Base-by-base conservation (phyloP, 2,888 invertebrate species). In the Liodrosophila aerea region DNA sequence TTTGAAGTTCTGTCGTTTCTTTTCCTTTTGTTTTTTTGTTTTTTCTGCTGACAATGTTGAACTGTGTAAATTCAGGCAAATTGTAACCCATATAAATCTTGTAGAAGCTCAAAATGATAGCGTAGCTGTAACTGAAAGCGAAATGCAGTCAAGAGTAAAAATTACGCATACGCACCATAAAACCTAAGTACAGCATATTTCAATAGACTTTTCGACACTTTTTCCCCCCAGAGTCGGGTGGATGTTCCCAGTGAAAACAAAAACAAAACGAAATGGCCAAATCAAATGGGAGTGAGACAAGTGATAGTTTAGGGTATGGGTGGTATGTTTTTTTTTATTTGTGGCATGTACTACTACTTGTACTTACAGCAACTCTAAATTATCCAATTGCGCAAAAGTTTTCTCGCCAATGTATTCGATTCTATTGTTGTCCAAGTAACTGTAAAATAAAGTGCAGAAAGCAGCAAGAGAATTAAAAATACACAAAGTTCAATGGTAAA, bases 291-390 rank as follows among this genome's bases (percentile, higher is more conserved):
- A 7, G 12, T 40, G 41, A 7, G 31, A 13, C 13, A 27, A n/a
- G 11, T 37, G 34, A 22, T 22, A 22, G 22, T 22, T 22, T 16
- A 16, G 34, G 9, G 16, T 45, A 30, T 57, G 18, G 4, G 5
- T n/a, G 37, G 16, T 7, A 4, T 16, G 37, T 16, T 16, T 22
- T 22, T 22, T 22, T 22, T 22, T 22, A 5, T 22, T 22, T 22
- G 22, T n/a, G n/a, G n/a, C n/a, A n/a, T n/a, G n/a, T n/a, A n/a
- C n/a, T n/a, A n/a, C 36, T 15, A 22, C 41, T 57, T 61, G 54
- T 73, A 91, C 92, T 90, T 88, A 92, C 92, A 92, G 76, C 62
- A 89, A 88, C 81, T 89, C 88, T 65, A 92, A 85, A 68, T 86
- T 88, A 51, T 89, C 88, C 64, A 92, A 86, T 58, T 88, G 83